Conservation (phyloP, 2,888 invertebrate genomes). For the Orthosia incerta region DNA sequence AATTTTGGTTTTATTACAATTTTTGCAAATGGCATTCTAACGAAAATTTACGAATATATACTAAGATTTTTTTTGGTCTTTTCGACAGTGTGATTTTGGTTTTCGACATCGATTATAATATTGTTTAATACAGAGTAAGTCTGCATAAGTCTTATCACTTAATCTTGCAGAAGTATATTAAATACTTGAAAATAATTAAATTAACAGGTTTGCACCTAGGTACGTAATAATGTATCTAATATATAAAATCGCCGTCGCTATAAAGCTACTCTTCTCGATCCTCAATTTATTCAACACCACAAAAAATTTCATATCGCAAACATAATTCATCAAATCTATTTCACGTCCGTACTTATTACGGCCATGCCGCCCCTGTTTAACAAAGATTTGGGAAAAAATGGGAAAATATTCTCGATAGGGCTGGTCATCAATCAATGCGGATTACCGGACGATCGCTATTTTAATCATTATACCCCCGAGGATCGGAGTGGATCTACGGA, state of each 20-base stretch:
- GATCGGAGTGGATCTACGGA: constrained; percentile 51
- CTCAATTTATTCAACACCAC: constrained; percentile 38
- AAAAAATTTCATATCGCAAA: constrained; percentile 55
- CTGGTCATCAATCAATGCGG: constrained; percentile 86
- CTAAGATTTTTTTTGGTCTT: background rate
- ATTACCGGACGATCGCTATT: constrained; percentile 79
- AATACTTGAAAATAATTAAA: no score
- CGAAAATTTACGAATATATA: background rate
- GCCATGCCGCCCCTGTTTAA: constrained; percentile 65
- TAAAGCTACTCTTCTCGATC: no score
- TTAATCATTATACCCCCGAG: constrained; percentile 83
- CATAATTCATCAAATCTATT: constrained; percentile 65
- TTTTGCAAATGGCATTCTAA: constrained; percentile 1
- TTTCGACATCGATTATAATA: no score
- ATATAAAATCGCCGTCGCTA: no score
- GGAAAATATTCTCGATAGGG: constrained; percentile 76
- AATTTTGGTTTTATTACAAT: constrained; percentile 12
- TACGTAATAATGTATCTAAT: no score
- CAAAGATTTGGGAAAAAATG: constrained; percentile 80
- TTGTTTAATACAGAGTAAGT: no score
- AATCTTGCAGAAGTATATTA: no score
- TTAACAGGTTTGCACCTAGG: no score
- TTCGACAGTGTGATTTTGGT: background rate
- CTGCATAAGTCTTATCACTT: no score
- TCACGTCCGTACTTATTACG: constrained; percentile 64